Base-by-base conservation (phyloP, 2,113 vertebrate genomes). In the Protobothrops mucrosquamatus region DNA sequence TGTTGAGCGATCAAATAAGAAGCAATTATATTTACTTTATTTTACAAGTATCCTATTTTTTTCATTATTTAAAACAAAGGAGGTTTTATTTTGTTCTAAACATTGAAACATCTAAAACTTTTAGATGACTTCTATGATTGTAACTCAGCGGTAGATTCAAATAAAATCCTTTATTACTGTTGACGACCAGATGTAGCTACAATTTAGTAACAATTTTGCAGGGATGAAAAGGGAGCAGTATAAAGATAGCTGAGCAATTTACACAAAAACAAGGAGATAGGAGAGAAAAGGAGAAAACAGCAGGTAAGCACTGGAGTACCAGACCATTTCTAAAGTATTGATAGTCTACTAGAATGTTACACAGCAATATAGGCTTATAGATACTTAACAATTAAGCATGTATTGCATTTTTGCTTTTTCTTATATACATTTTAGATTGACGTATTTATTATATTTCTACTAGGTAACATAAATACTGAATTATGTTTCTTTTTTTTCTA, bases 401-500 rank as follows among this genome's bases (percentile, higher is more conserved):
- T 39, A 6, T 81, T 81, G 69, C n/a, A 6, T 2, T 81, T 81
- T 81, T 43, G 34, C 20, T 81, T 39, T 43, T 22, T 23, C n/a
- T 34, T 69, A 18, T 4, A 81, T 81, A 3, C 3, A 81, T 81
- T 81, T 81, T 81, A 81, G 74, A 43, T 81, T 22, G 18, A 81
- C 9, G 8, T 51, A 51, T 51, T 51, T 51, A 51, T 43, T 43
- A 81, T 93, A 85, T 81, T 64, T 46, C 26, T n/a, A 9, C 51
- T 92, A 74, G 86, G 18, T 23, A 91, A 54, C 52, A 24, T 59
- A 95, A 96, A 96, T 96, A 88, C 91, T 94, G 85, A 94, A 95
- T 93, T 96, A 96, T 94, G 95, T 85, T 94, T 94, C 95, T 95
- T 95, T 89, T 94, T 96, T 87, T 94, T 94, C 95, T 69, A 69